phyloP scores from a whole-genome alignment of 2,888 invertebrate species.

The Quadriops clusia region DNA sequence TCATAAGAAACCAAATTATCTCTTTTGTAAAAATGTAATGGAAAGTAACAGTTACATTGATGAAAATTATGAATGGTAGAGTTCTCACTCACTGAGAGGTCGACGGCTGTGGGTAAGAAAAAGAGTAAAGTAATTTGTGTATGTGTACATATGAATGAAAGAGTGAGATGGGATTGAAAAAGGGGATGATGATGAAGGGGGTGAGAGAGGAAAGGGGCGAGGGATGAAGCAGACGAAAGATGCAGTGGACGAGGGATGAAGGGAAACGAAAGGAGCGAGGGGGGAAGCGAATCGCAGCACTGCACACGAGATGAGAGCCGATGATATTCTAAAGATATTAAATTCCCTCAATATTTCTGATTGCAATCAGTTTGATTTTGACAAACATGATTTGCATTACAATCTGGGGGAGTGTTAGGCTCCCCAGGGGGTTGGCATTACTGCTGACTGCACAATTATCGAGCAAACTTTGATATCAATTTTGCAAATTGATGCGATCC shows the following conservation, averaged over 20 bases:
- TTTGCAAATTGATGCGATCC: conserved; percentile 19
- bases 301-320: no score
- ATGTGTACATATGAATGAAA: no score
- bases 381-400: conserved; percentile 36
- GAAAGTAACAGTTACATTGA: conserved; percentile 4
- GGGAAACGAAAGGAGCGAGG: no score
- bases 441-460: conserved; percentile 37
- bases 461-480: conserved; percentile 36
- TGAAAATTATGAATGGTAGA: conserved; percentile 8
- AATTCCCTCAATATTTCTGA: conserved; percentile 18
- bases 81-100: no score
- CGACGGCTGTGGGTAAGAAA: no score
- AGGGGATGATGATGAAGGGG: background rate
- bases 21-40: background rate
- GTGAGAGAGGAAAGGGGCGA: conserved; percentile 1
- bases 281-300: no score
- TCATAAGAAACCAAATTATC: background rate
- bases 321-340: no score
- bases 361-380: conserved; percentile 23
- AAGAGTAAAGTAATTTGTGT: no score
- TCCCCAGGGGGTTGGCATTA: conserved; percentile 23
- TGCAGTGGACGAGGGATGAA: no score
- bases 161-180: no score
- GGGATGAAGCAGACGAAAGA: conserved; percentile 2
- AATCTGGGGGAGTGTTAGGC: conserved; percentile 28